These are phyloP conservation scores for Anastatus disparis DNA, from an alignment of 1,140 invertebrate species.

Conservation along the genomic window DNA sequence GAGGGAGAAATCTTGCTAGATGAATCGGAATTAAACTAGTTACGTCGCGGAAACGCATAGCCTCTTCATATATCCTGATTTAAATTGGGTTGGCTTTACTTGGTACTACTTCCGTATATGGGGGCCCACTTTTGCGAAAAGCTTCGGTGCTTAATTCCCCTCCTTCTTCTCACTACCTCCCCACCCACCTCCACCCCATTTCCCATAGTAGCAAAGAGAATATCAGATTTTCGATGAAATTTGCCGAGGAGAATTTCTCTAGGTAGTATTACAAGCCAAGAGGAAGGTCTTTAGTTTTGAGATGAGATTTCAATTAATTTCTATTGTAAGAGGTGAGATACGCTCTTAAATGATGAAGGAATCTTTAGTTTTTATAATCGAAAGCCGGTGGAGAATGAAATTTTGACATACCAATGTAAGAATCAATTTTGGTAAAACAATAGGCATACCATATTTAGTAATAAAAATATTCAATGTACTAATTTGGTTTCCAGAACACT, in stretches of 20 bases:
- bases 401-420: background rate
- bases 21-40: slow-evolving; percentile 50
- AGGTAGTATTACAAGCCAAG: background rate
- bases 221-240: slow-evolving; percentile 28
- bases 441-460: too few species aligned
- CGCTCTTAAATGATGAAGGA: background rate
- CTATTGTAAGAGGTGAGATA: background rate
- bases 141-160: slow-evolving; percentile 7
- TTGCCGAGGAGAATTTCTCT: background rate
- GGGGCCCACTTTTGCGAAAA: background rate
- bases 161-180: background rate
- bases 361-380: slow-evolving; percentile 2
- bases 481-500: too few species aligned
- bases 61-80: slow-evolving; percentile 46
- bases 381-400: background rate
- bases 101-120: background rate
- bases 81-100: slow-evolving; percentile 44
- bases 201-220: too few species aligned
- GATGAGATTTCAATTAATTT: slow-evolving; percentile 32
- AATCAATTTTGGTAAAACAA: too few species aligned
- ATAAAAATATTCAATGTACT: too few species aligned
- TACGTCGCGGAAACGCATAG: slow-evolving; percentile 43
- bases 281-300: background rate
- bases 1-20: slow-evolving; percentile 38
- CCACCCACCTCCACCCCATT: too few species aligned